Conservation (phyloP, 2,113 vertebrate species). For the Rhea pennata region DNA sequence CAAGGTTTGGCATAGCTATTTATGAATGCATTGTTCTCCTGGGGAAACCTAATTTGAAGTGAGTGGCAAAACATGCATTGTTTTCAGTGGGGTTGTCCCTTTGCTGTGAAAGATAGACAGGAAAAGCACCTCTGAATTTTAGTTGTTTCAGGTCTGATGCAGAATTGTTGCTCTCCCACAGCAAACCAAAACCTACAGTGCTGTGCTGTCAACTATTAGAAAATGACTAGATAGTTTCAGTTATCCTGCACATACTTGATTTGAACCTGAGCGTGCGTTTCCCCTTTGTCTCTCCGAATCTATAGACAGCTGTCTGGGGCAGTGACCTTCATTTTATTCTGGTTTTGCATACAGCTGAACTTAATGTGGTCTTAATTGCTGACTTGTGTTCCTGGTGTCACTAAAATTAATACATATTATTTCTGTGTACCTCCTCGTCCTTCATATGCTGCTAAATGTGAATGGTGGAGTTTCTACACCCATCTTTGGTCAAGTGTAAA, state of each 20-base stretch:
- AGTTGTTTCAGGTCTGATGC: fast-evolving
- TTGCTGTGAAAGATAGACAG: fast-evolving
- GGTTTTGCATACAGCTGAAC: fast-evolving
- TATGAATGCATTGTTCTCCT: not conserved
- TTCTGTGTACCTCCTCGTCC: not conserved
- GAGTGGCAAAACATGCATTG: not conserved
- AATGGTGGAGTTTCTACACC: not conserved
- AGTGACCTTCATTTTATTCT: not conserved
- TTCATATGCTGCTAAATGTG: fast-evolving
- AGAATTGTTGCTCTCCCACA: fast-evolving
- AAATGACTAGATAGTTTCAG: fast-evolving
- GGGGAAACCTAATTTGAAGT: not conserved
- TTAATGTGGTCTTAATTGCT: too few relatives aligned
- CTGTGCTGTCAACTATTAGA: fast-evolving
- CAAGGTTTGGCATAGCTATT: not conserved
- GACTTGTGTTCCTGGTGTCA: not conserved
- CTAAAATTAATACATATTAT: fast-evolving
- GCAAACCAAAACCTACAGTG: fast-evolving
- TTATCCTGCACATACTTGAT: fast-evolving
- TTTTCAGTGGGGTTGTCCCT: not conserved
- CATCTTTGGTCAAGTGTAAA: fast-evolving
- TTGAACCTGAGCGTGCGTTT: fast-evolving
- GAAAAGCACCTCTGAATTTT: not conserved
- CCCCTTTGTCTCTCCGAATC: fast-evolving
- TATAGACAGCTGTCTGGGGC: fast-evolving